phyloP scores from a whole-genome alignment of 2,888 invertebrate species.

The Geophilus truncorum region DNA sequence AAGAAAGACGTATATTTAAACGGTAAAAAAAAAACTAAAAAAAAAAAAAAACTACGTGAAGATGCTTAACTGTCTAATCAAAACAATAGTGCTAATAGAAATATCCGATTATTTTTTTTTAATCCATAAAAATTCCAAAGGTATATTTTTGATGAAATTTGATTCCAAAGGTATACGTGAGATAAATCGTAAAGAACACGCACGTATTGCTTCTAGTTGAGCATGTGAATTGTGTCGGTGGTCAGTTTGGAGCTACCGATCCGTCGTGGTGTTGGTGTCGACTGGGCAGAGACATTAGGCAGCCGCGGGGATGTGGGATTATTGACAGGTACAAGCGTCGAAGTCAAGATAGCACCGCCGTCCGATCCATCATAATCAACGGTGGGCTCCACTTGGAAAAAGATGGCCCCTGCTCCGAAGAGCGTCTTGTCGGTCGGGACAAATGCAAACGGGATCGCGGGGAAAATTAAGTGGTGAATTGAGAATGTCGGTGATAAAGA shows the following conservation, averaged over 20 bases:
- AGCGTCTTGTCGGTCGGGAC: not conserved
- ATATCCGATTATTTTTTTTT: too few relatives aligned
- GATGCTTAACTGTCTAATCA: not conserved
- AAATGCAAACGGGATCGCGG: not conserved
- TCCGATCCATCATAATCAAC: constrained; percentile 34
- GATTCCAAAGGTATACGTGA: too few relatives aligned
- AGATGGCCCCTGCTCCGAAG: not conserved
- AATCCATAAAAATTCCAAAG: too few relatives aligned
- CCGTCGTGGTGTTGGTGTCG: not conserved
- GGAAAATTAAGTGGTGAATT: not conserved
- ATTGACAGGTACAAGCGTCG: constrained; percentile 35
- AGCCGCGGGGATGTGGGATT: constrained; percentile 27
- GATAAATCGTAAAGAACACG: too few relatives aligned
- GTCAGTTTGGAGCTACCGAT: not conserved
- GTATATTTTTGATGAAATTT: too few relatives aligned
- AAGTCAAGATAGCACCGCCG: constrained; percentile 33
- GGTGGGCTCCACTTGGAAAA: constrained; percentile 1
- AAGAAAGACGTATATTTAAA: not conserved
- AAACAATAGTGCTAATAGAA: not conserved
- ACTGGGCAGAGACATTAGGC: constrained; percentile 1
- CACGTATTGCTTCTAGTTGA: too few relatives aligned
- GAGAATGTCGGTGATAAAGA: not conserved
- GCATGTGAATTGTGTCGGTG: not conserved
- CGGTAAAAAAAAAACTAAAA: not conserved
- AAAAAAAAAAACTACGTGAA: not conserved